phyloP scores from a whole-genome alignment of 2,797 vertebrate species.

The Brachyrhaphis roseni region DNA sequence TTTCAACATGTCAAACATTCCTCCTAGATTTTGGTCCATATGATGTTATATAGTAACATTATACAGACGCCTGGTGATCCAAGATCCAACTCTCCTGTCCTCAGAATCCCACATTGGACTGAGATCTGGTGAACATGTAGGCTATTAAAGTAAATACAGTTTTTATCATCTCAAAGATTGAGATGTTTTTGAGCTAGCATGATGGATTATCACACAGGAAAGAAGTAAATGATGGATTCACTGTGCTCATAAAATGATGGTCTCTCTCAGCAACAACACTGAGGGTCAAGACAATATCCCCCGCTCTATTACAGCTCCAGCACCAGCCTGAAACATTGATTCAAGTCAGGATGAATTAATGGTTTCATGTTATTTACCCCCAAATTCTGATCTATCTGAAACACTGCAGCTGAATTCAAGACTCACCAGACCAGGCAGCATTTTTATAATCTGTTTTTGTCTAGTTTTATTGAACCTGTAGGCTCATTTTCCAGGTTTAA shows the following conservation, averaged over 20 bases:
- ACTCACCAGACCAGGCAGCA: neutral
- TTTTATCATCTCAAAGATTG: neutral
- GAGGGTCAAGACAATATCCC: neutral
- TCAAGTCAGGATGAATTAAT: neutral
- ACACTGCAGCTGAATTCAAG: neutral
- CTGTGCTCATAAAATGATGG: too few relatives aligned
- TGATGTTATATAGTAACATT: neutral
- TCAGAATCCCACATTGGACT: neutral
- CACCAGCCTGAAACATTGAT: neutral
- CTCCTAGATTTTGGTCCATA: neutral
- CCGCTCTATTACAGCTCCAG: neutral
- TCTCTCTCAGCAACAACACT: neutral
- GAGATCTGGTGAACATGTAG: neutral
- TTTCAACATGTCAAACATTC: neutral
- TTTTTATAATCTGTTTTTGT: neutral
- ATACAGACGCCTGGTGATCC: neutral
- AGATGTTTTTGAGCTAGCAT: neutral
- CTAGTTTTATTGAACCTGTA: neutral
- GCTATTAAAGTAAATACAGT: neutral
- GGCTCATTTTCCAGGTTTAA: neutral
- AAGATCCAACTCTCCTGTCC: neutral
- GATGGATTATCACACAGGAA: neutral
- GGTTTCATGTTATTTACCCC: neutral
- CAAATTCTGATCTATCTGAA: neutral
- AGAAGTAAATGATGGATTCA: too few relatives aligned